Conservation (phyloP, 2,888 invertebrate species). For the Lasioglossum pauxillum region DNA sequence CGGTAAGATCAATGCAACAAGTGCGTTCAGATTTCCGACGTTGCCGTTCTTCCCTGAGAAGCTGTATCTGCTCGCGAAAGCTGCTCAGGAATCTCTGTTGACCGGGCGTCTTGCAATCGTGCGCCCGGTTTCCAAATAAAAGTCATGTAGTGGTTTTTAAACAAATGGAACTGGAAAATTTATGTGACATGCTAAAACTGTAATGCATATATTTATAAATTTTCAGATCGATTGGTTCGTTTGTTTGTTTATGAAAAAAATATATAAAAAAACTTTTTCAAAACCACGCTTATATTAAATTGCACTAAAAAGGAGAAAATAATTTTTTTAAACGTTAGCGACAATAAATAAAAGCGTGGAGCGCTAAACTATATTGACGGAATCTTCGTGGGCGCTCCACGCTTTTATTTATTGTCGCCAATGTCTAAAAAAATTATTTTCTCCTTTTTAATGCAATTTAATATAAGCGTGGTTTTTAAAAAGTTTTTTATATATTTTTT, state of each 20-base stretch:
- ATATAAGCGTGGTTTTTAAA: no score
- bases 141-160: neutral
- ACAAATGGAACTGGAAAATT: neutral
- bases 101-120: neutral
- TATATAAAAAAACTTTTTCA: no score
- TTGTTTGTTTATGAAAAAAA: neutral
- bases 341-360: no score
- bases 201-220: rapidly evolving
- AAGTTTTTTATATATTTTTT: no score
- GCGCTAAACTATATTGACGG: no score
- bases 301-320: no score
- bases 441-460: no score
- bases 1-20: slow-evolving; percentile 63
- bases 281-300: no score
- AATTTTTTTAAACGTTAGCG: no score
- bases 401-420: no score
- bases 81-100: neutral
- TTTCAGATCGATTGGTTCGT: neutral
- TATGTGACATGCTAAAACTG: neutral
- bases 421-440: no score
- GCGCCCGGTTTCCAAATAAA: neutral
- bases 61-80: neutral
- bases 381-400: no score
- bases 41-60: neutral
- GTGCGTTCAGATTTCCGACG: slow-evolving; percentile 49